A percentile compares a stretch with the other conserved stretches of the same genome.
Evolutionary conservation across 2,113 vertebrate genomes (phyloP).

Genomic region (Myotis brandtii): DNA sequence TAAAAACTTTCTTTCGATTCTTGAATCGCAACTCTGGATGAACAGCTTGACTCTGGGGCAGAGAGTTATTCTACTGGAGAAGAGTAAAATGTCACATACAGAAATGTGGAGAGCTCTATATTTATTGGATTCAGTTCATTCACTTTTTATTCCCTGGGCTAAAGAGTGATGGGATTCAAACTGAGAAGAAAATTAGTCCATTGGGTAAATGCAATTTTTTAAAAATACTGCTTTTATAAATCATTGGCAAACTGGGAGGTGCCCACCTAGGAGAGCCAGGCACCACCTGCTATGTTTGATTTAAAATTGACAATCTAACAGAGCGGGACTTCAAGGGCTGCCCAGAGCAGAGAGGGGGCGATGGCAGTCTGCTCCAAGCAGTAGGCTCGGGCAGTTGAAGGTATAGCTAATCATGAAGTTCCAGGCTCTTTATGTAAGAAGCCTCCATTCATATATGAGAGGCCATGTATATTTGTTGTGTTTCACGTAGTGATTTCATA

Average conservation of each 20-base stretch:
- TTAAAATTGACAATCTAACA: conserved; percentile 32
- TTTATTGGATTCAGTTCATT: conserved; percentile 23
- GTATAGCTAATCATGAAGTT: neutral
- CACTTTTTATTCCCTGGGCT: neutral
- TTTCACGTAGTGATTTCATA: neutral
- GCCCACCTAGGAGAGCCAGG: neutral
- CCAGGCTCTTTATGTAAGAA: neutral
- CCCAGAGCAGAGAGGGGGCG: neutral
- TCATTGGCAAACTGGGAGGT: conserved; percentile 9
- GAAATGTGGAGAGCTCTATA: conserved; percentile 7
- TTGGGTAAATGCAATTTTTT: conserved; percentile 54
- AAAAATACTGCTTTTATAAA: conserved; percentile 53
- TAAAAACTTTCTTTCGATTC: neutral
- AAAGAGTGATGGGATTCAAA: conserved; percentile 56
- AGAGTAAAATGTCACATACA: neutral
- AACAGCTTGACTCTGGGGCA: neutral
- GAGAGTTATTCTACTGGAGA: neutral
- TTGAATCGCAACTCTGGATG: neutral
- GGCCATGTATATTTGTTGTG: neutral
- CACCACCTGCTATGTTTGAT: neutral
- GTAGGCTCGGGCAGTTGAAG: neutral
- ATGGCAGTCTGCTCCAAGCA: neutral
- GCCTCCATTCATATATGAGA: neutral
- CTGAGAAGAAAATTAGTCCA: conserved; percentile 64
- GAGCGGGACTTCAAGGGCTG: neutral